A percentile compares a stretch with the other conserved stretches of the same genome.
These are phyloP conservation scores for Nemotelus pantherinus DNA, from an alignment of 2,888 invertebrate genomes.

Conservation along the genomic window DNA sequence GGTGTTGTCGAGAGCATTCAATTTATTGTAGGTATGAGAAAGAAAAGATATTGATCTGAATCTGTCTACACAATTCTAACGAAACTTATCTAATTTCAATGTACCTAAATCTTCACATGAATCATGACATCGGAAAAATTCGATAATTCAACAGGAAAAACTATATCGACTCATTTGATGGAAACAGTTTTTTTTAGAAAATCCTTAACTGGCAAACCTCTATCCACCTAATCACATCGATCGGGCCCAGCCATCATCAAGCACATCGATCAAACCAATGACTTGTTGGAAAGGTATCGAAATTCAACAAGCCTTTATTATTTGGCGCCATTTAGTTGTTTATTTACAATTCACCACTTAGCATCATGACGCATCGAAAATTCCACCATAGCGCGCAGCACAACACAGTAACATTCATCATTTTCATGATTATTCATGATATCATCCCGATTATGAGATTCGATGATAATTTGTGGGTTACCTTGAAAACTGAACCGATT, in stretches of 20 bases:
- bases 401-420: constrained; percentile 21
- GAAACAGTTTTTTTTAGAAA: too few relatives aligned
- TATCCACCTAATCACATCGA: background rate
- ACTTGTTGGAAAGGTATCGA: constrained; percentile 42
- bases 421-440: constrained; percentile 17
- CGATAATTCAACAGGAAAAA: too few relatives aligned
- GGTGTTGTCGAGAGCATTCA: background rate
- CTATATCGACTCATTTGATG: too few relatives aligned
- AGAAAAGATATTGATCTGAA: background rate
- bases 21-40: background rate
- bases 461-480: background rate
- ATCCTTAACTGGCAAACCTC: background rate
- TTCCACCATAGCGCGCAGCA: constrained; percentile 15
- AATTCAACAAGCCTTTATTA: constrained; percentile 43
- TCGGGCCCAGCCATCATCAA: background rate
- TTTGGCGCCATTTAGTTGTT: constrained; percentile 42
- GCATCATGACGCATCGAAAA: constrained; percentile 38
- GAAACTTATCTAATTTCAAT: too few relatives aligned
- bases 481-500: constrained; percentile 39
- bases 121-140: too few relatives aligned
- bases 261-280: constrained; percentile 23
- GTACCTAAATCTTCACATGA: too few relatives aligned
- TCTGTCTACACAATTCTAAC: background rate
- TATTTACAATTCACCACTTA: constrained; percentile 45
- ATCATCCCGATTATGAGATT: too few relatives aligned